Evolutionary conservation across 1,140 invertebrate genomes (phyloP).

Genomic region (Drosophila persimilis): DNA sequence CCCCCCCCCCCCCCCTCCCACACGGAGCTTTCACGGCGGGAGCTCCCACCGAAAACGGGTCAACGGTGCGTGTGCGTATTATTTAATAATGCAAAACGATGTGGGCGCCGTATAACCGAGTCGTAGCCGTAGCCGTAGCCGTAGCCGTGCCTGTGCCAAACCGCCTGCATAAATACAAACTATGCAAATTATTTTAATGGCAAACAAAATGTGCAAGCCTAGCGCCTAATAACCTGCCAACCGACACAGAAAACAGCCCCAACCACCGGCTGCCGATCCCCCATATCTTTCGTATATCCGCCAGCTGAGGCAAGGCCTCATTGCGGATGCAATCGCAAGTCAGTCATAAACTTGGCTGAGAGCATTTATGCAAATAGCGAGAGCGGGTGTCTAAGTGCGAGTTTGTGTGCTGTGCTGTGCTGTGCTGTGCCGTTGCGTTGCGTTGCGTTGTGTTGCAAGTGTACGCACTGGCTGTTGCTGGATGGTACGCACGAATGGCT

Average conservation of each 20-base stretch:
- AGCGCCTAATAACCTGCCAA: conserved; percentile 62
- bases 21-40: too few relatives aligned
- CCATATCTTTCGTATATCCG: background rate
- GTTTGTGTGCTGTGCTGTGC: background rate
- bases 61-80: conserved; percentile 66
- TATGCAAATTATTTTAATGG: conserved; percentile 74
- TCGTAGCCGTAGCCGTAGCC: too few relatives aligned
- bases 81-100: conserved; percentile 72
- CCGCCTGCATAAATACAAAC: conserved; percentile 59
- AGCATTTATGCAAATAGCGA: conserved; percentile 63
- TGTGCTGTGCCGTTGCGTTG: background rate
- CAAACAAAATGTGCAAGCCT: conserved; percentile 58
- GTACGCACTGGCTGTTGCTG: too few relatives aligned
- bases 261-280: background rate
- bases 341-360: conserved; percentile 65
- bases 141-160: conserved; percentile 12
- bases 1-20: too few relatives aligned
- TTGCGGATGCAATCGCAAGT: conserved; percentile 57
- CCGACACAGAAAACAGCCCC: conserved; percentile 23
- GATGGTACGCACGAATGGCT: too few relatives aligned
- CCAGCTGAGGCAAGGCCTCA: conserved; percentile 15
- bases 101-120: conserved; percentile 2
- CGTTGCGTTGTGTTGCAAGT: too few relatives aligned
- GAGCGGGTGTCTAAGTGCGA: conserved; percentile 9
- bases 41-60: conserved; percentile 46